Conservation (phyloP, 2,797 vertebrate genomes). For the Pseudochromis fuscus region DNA sequence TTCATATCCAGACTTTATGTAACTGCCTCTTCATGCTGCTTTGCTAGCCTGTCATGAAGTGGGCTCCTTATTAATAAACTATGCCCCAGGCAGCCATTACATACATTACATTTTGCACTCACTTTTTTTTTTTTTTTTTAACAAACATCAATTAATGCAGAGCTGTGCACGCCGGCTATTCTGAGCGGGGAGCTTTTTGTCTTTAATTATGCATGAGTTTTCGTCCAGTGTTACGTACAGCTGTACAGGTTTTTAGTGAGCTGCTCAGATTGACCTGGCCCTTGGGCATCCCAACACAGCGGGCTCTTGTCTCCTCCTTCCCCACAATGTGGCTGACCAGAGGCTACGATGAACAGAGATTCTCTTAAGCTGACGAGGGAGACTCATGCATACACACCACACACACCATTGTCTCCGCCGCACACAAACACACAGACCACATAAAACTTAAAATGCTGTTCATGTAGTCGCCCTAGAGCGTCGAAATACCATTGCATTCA, state of each 20-base stretch:
- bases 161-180: conserved; percentile 61
- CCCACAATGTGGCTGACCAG: conserved; percentile 55
- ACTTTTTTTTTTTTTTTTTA: conserved; percentile 67
- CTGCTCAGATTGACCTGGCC: conserved; percentile 79
- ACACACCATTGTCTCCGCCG: conserved; percentile 24
- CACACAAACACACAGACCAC: conserved; percentile 17
- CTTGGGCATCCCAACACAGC: conserved; percentile 72
- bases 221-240: conserved; percentile 63
- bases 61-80: conserved; percentile 83
- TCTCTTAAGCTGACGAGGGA: conserved; percentile 38
- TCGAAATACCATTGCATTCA: conserved; percentile 33
- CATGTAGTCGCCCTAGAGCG: conserved; percentile 38
- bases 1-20: conserved; percentile 72
- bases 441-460: conserved; percentile 41
- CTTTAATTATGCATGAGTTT: conserved; percentile 83
- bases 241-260: conserved; percentile 68
- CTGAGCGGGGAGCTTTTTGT: conserved; percentile 71
- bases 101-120: conserved; percentile 77
- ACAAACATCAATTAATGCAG: conserved; percentile 84
- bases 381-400: not conserved
- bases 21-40: conserved; percentile 71
- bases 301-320: conserved; percentile 55
- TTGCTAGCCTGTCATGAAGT: conserved; percentile 71
- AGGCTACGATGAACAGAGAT: conserved; percentile 49
- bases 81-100: conserved; percentile 81